Percentiles rank a stretch among this genome's conserved stretches.
Conservation (phyloP, 2,797 vertebrate genomes). For the Prionace glauca region DNA sequence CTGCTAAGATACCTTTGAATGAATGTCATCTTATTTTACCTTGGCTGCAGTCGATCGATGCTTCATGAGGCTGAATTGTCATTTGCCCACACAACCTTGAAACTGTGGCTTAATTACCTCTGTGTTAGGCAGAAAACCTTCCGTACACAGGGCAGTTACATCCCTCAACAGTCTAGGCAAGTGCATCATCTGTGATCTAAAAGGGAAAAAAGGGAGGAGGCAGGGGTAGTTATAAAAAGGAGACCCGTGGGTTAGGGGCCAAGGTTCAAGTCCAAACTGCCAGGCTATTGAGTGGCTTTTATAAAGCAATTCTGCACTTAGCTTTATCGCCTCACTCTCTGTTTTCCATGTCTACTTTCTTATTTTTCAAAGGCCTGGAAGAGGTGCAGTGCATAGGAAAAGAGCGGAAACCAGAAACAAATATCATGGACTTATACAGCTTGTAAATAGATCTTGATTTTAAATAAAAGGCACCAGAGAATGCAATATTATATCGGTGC, state of each 20-base stretch:
- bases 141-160: slow-evolving; percentile 47
- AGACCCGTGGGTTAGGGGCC: slow-evolving; percentile 74
- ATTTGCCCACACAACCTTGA: slow-evolving; percentile 65
- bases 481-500: background rate
- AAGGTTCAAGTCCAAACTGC: slow-evolving; percentile 82
- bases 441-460: background rate
- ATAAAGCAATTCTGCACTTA: slow-evolving; percentile 69
- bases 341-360: slow-evolving; percentile 39
- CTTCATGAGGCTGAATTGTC: slow-evolving; percentile 62
- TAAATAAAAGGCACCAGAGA: background rate
- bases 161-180: slow-evolving; percentile 47
- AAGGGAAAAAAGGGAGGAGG: slow-evolving; percentile 46
- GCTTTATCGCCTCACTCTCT: slow-evolving; percentile 50
- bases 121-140: slow-evolving; percentile 51
- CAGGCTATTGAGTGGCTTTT: slow-evolving; percentile 76
- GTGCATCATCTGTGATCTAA: slow-evolving; percentile 45
- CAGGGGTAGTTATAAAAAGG: slow-evolving; percentile 57
- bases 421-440: background rate
- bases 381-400: background rate
- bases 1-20: slow-evolving; percentile 47
- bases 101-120: slow-evolving; percentile 64
- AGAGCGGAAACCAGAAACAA: background rate
- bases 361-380: slow-evolving; percentile 27
- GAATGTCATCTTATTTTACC: slow-evolving; percentile 52
- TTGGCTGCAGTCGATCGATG: slow-evolving; percentile 54